These are phyloP conservation scores for Amblyjoppa proteus DNA, from an alignment of 2,888 invertebrate species.

Conservation along the genomic window DNA sequence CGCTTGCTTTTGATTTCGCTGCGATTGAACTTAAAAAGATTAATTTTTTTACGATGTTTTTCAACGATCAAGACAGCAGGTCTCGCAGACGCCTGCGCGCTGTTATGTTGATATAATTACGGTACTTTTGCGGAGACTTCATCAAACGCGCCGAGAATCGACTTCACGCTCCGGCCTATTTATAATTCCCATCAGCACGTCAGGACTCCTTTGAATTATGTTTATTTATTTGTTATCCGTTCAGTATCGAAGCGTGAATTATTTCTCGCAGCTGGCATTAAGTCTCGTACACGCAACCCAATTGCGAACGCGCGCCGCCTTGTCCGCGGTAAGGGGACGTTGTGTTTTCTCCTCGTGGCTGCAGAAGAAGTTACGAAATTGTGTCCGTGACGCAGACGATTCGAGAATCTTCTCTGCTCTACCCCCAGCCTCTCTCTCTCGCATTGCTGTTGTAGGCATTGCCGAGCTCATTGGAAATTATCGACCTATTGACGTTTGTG, in stretches of 20 bases:
- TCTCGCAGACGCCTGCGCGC: not conserved
- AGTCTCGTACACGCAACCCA: not conserved
- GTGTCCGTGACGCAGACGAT: conserved; percentile 4
- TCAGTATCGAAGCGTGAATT: not conserved
- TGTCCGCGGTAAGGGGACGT: not conserved
- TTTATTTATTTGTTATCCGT: conserved; percentile 1
- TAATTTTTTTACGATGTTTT: not conserved
- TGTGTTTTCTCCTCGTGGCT: not conserved
- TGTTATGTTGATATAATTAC: not conserved
- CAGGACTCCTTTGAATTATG: not conserved
- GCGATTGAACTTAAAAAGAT: too few species aligned
- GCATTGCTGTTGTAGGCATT: not conserved
- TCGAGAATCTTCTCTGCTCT: not conserved
- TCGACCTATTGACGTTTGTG: not conserved
- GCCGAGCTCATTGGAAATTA: not conserved
- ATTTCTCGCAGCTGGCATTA: conserved; percentile 8
- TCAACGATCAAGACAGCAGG: not conserved
- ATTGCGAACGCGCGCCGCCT: not conserved
- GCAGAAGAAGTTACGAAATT: conserved; percentile 19
- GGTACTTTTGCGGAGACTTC: not conserved
- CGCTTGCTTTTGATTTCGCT: too few species aligned
- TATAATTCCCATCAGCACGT: not conserved
- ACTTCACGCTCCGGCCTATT: not conserved
- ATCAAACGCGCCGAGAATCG: not conserved
- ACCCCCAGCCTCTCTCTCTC: not conserved